Evolutionary conservation across 2,797 vertebrate genomes (phyloP), one percentile per base, ranked within the genome.

Genomic region (Streptopelia turtur): DNA sequence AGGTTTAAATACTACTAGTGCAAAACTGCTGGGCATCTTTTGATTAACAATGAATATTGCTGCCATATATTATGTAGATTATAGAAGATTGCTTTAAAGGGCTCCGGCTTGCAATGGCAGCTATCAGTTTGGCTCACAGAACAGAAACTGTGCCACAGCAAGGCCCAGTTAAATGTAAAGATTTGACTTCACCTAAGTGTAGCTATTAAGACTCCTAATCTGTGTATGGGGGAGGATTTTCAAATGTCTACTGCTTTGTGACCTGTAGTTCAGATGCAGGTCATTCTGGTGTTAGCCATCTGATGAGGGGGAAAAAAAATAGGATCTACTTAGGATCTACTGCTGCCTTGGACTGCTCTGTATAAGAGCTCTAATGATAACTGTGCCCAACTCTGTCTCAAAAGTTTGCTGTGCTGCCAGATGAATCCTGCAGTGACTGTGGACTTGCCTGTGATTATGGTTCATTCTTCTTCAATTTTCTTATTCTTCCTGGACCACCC

Each of bases 191-290:
- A 69, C 71, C 37, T 13, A 56, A 77, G 60, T 72, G 66, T 77
- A 69, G 79, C 56, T 77, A 11, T 77, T 95, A 83, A 91, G 17
- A 14, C 24, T 49, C 75, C 71, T 95, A 72, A 93, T 91, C 49
- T 83, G 74, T 82, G 69, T 84, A 53, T 60, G 76, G 68, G 66
- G n/a, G 24, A 88, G 25, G 56, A 77, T 91, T 94, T 70, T 66
- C 60, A 74, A 61, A 70, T 71, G 64, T 33, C 61, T 86, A 33
- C 61, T 88, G 76, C 77, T 94, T 43, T 1, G 3, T 93, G 89
- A 89, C 65, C 57, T 47, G 5, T 83, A 55, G 70, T 39, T 94
- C 63, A 74, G 57, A 60, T 86, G 60, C 75, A 81, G 79, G 64
- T 94, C 85, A 57, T 68, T 83, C 53, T 89, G 33, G 28, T 89